Base-by-base conservation (phyloP, 2,113 vertebrate genomes). In the Ancistrus triradiatus region DNA sequence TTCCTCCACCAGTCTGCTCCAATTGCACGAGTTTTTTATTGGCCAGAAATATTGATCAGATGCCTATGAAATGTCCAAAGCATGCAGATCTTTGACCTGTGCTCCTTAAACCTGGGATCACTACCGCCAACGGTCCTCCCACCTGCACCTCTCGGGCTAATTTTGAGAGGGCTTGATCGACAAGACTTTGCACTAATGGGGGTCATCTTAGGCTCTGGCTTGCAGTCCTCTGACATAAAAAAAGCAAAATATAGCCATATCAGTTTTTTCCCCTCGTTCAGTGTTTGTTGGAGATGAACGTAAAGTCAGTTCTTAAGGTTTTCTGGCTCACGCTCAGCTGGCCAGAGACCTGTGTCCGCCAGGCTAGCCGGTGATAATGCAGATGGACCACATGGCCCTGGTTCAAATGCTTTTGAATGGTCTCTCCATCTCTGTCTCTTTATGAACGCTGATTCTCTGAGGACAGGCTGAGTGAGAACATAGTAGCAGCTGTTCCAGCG, bases 171-270 rank as follows among this genome's bases (percentile, higher is more conserved):
- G 64, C 77, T 75, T 84, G 83, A 84, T 88, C 71, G 80, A 85
- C 82, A 81, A 80, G 63, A 64, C 43, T 1, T 69, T 63, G 55
- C 73, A 75, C 80, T 83, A 85, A 85, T 80, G 74, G 79, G 69
- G 83, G 86, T 88, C 84, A 83, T 73, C 62, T 21, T n/a, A n/a
- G 53, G 69, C 74, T 82, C 75, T 60, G 24, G 1, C 69, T 57
- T 58, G 5, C 6, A 42, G 65, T 63, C 66, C 66, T 33, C 37
- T 17, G 38, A 61, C 76, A 75, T 74, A 70, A 69, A 53, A 78
- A 25, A 69, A 63, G 38, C 13, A 78, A 83, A 78, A 67, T 76
- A 75, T 62, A 79, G 75, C 73, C 69, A 48, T 75, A 72, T 74
- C 48, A 35, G 50, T 74, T 40, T 43, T 22, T 11, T 61, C 51